phyloP scores from a whole-genome alignment of 1,140 invertebrate genomes.

The Adelges cooleyi region DNA sequence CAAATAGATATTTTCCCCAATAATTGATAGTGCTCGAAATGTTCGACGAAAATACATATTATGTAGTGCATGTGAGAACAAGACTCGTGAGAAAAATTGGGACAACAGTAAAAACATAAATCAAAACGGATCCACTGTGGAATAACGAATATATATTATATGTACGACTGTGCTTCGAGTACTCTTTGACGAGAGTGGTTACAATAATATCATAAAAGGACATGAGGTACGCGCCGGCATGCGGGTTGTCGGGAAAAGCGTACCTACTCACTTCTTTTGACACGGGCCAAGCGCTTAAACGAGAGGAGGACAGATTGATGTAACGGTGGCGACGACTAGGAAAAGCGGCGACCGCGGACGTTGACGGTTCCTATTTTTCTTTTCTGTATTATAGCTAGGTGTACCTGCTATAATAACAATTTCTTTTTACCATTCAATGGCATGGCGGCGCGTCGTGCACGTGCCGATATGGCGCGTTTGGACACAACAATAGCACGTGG shows the following conservation, averaged over 20 bases:
- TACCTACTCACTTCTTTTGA: neutral
- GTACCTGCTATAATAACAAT: neutral
- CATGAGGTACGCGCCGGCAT: conserved; percentile 14
- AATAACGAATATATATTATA: neutral
- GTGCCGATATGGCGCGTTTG: conserved; percentile 25
- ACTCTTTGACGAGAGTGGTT: neutral
- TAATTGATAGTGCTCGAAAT: no score
- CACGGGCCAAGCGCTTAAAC: neutral
- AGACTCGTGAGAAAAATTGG: conserved; percentile 6
- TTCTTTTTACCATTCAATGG: conserved; percentile 1
- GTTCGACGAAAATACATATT: no score
- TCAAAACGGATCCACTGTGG: neutral
- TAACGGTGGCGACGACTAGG: no score
- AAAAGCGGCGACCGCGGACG: neutral
- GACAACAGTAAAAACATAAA: neutral
- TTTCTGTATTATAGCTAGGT: neutral
- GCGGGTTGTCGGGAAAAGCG: neutral
- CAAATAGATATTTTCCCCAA: no score
- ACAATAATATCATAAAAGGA: neutral
- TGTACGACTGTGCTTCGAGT: neutral
- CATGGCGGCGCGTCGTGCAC: neutral
- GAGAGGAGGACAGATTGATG: neutral
- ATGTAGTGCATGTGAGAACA: no score
- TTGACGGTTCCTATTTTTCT: neutral
- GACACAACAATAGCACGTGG: neutral